Evolutionary conservation across 2,113 vertebrate species (phyloP).

Genomic region (Ceyx margarethae): DNA sequence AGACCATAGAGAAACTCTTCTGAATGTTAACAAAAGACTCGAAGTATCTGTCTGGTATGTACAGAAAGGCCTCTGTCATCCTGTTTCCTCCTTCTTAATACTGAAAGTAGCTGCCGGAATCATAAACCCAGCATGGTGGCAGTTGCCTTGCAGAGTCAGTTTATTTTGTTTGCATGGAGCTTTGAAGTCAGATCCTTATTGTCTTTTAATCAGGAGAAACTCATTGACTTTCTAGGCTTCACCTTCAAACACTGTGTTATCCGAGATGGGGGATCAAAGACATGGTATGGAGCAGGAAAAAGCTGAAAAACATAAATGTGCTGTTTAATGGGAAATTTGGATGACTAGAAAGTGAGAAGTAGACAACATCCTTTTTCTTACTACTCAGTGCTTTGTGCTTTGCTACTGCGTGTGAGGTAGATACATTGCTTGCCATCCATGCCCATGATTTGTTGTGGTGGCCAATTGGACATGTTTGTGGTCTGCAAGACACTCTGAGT

Average conservation of each 20-base stretch:
- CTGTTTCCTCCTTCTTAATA: constrained; percentile 12
- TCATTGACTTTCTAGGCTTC: background rate
- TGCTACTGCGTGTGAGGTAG: background rate
- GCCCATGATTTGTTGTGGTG: background rate
- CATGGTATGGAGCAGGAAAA: background rate
- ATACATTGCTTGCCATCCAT: background rate
- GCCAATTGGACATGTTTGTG: background rate
- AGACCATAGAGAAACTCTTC: constrained; percentile 6
- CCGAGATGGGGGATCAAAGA: constrained; percentile 22
- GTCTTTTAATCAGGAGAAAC: constrained; percentile 46
- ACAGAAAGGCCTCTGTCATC: constrained; percentile 21
- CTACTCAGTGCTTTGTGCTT: background rate
- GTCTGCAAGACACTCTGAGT: background rate
- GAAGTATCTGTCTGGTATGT: background rate
- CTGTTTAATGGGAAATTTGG: background rate
- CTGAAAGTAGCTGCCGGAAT: background rate
- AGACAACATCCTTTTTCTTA: background rate
- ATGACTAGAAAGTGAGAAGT: background rate
- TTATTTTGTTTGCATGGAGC: background rate
- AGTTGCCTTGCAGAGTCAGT: background rate
- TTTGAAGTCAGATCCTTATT: constrained; percentile 12
- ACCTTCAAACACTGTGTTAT: background rate
- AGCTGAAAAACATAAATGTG: background rate
- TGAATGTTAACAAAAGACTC: constrained; percentile 20
- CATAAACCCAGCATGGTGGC: constrained; percentile 10